Percentiles rank a stretch among this genome's conserved stretches.
Conservation (phyloP, 37 sponge, comb jelly and placozoan species). For the Lycopodina hypogea region DNA sequence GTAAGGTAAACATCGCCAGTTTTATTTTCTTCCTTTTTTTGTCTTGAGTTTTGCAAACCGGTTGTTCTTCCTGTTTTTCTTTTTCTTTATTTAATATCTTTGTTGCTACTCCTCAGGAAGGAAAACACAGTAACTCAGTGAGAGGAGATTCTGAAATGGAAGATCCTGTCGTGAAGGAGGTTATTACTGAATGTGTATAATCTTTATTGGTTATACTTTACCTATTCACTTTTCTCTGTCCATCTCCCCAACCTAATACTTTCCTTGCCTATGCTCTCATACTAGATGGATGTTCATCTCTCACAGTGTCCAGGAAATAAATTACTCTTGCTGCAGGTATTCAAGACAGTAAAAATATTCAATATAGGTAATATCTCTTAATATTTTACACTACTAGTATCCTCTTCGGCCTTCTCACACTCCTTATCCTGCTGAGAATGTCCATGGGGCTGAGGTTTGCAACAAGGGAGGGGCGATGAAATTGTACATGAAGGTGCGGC, state of each 20-base stretch:
- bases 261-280: too few relatives aligned
- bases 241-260: neutral
- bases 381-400: constrained; percentile 31
- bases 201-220: neutral
- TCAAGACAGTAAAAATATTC: too few relatives aligned
- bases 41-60: neutral
- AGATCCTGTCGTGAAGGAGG: constrained; percentile 48
- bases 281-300: constrained; percentile 51
- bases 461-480: constrained; percentile 31
- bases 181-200: neutral
- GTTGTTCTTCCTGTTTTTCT: neutral
- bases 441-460: constrained; percentile 46
- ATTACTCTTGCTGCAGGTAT: constrained; percentile 57
- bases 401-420: constrained; percentile 69
- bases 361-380: too few relatives aligned
- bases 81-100: too few relatives aligned
- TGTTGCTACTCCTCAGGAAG: too few relatives aligned
- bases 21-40: neutral
- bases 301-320: constrained; percentile 45
- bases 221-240: too few relatives aligned
- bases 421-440: constrained; percentile 14
- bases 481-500: constrained; percentile 37
- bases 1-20: neutral
- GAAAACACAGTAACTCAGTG: too few relatives aligned
- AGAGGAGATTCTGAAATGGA: neutral